Percentiles rank a stretch among this genome's conserved stretches.
Evolutionary conservation across 1,140 invertebrate genomes (phyloP).

Genomic region (Chironomus striatipennis): DNA sequence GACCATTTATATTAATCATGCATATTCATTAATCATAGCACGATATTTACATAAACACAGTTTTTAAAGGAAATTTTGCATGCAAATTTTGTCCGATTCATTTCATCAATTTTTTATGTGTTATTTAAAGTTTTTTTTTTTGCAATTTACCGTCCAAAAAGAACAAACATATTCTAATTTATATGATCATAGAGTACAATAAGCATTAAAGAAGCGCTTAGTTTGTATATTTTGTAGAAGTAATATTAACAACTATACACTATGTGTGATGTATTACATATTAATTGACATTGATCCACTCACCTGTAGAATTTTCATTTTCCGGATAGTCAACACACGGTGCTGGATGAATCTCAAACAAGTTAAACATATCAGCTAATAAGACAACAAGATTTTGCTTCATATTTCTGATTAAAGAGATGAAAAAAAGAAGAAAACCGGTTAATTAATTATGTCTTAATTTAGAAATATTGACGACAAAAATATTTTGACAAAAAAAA

Average conservation of each 20-base stretch:
- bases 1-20: neutral
- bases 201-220: no score
- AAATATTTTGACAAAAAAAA: neutral
- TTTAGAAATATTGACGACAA: no score
- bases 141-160: no score
- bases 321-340: conserved; percentile 77
- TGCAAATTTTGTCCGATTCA: no score
- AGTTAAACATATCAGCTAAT: conserved; percentile 91
- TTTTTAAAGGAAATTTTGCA: no score
- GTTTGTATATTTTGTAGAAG: no score
- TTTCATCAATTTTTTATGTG: no score
- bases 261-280: no score
- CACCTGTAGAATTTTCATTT: conserved; percentile 45
- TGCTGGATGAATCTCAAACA: conserved; percentile 87
- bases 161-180: no score
- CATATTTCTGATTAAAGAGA: conserved; percentile 58
- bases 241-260: no score
- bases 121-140: no score
- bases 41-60: neutral
- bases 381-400: conserved; percentile 88
- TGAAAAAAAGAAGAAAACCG: conserved; percentile 25
- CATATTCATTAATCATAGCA: conserved; percentile 25
- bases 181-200: no score
- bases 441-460: conserved; percentile 22
- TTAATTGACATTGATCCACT: conserved; percentile 27